Evolutionary conservation across 2,888 invertebrate species (phyloP).

Genomic region (Megalurothrips usitatus): DNA sequence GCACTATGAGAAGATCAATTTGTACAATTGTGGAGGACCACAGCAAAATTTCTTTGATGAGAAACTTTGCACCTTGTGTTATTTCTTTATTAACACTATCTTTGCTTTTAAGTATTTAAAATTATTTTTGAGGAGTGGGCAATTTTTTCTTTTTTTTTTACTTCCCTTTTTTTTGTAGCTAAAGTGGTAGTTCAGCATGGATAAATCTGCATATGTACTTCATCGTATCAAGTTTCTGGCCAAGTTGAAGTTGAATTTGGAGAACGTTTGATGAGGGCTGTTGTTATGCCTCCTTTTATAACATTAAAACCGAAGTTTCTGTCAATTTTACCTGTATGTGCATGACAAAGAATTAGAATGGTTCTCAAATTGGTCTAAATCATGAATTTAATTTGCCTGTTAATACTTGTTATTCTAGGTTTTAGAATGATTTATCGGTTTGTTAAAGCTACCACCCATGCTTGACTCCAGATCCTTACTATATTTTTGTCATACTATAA

Average conservation of each 20-base stretch:
- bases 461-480: not conserved
- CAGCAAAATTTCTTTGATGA: not conserved
- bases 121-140: too few species aligned
- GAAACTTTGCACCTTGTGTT: not conserved
- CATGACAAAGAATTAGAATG: too few species aligned
- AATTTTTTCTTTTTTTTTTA: too few species aligned
- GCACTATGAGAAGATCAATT: not conserved
- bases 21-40: not conserved
- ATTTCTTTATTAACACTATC: conserved; percentile 1
- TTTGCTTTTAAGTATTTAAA: not conserved
- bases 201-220: not conserved
- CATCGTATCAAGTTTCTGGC: not conserved
- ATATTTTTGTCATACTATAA: not conserved
- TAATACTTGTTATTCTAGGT: not conserved
- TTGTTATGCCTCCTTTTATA: too few species aligned
- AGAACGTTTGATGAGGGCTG: not conserved
- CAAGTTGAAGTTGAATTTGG: not conserved
- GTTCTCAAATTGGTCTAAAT: too few species aligned
- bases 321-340: too few species aligned
- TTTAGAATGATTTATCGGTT: not conserved
- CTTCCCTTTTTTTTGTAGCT: not conserved
- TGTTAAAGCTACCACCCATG: not conserved
- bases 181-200: not conserved
- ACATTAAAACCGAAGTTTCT: not conserved
- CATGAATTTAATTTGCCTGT: too few species aligned